A percentile compares a stretch with the other conserved stretches of the same genome.
phyloP scores from a whole-genome alignment of 2,113 vertebrate species.

The Caretta caretta region DNA sequence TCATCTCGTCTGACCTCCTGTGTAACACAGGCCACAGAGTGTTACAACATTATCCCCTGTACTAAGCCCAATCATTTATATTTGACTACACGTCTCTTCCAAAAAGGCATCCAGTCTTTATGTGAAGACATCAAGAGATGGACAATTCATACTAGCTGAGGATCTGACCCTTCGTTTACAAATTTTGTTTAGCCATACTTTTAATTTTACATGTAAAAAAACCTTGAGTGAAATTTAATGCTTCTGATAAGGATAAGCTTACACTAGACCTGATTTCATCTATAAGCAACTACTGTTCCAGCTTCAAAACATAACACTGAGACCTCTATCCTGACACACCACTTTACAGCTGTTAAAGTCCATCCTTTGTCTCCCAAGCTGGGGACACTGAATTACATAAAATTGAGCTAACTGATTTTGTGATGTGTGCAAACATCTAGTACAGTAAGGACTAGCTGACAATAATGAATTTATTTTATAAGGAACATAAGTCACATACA shows the following conservation, averaged over 20 bases:
- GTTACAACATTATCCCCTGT: background rate
- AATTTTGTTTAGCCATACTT: background rate
- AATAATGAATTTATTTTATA: background rate
- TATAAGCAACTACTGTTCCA: background rate
- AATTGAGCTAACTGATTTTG: background rate
- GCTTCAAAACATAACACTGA: background rate
- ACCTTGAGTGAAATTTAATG: background rate
- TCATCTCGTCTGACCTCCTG: background rate
- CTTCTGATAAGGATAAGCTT: background rate
- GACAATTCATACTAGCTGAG: background rate
- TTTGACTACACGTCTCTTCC: background rate
- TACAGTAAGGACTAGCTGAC: background rate
- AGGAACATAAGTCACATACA: background rate
- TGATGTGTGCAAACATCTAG: background rate
- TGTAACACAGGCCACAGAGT: background rate
- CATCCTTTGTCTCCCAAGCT: background rate
- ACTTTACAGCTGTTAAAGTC: background rate
- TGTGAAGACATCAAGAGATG: background rate
- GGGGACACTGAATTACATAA: background rate
- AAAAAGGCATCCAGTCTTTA: background rate
- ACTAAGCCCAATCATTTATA: accelerated
- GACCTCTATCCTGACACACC: background rate
- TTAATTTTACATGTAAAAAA: background rate
- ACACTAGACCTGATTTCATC: background rate
- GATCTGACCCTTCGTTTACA: background rate